Evolutionary conservation across 2,113 vertebrate genomes (phyloP), one percentile per base, ranked within the genome.

Genomic region (Misgurnus anguillicaudatus): DNA sequence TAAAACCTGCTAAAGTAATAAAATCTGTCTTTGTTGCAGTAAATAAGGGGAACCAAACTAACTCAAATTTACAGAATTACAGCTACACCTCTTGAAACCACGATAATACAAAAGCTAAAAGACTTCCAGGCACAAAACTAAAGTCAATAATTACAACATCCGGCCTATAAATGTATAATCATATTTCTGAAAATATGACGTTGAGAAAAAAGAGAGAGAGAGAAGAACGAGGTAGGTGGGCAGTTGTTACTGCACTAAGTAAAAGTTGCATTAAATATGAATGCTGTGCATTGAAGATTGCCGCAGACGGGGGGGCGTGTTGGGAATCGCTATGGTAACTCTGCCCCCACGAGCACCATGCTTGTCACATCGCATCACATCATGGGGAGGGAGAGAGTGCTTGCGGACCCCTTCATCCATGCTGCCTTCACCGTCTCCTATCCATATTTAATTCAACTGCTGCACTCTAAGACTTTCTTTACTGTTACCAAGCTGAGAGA

Each of bases 251-350:
- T 45, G 47, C 69, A 65, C 58, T 79, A 83, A 83, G 81, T 83
- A 78, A 83, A 74, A 83, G 77, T 75, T 79, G 57, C 61, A 83
- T 83, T 80, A 83, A 83, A 83, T 83, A 83, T 83, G 67, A 51
- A 83, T 83, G 74, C 72, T 79, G 82, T 75, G 77, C 82, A 64
- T 71, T 51, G 41, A 64, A 72, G 76, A 79, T 55, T 72, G 68
- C 67, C 60, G n/a, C 38, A 42, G 67, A 72, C 14, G 42, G 61
- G 24, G 58, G 68, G 68, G 68, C 16, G 68, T 72, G 57, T 63
- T 79, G 78, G 78, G 60, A 80, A 80, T 83, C 61, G 73, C 82
- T 79, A 80, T 83, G 78, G 77, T 80, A 77, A 83, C 78, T 70
- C 71, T 71, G 53, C 67, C 62, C 82, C 73, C 77, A 72, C 3